Base-by-base conservation (phyloP, 2,888 invertebrate species). In the Unio pictorum region DNA sequence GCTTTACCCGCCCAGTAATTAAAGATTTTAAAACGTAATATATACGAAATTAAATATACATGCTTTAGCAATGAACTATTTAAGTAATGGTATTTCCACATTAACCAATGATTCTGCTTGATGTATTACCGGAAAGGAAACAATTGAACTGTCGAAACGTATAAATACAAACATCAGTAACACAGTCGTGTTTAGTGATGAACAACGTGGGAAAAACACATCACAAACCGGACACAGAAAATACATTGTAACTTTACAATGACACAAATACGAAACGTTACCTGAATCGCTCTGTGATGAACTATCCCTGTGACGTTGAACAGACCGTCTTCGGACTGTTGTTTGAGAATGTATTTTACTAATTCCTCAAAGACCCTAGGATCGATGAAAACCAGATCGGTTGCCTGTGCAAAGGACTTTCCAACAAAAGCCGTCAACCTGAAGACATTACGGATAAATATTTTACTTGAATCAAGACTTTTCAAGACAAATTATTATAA, bases 401-500 rank as follows among this genome's bases (percentile, higher is more conserved):
- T 64, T 17, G 75, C 76, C 88, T 94, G 94, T 64, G 92, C 92
- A 89, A 96, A 95, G 0, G 95, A 93, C 79, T 94, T 93, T 2
- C 94, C 92, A 1, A 95, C 95, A 88, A 96, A 96, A 0, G 96
- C 95, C 4, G 96, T 96, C 71, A 96, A 90, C 95, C 95, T 94
- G 83, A 7, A 74, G 45, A 8, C 26, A n/a, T 11, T n/a, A 23
- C 23, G 3, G 20, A 45, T 11, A 34, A 8, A 34, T 45, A 3
- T 45, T 45, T 11, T 11, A 45, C 45, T 45, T 11, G 3, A 34
- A 15, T 45, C 11, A 45, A 15, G 45, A 15, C 15, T 45, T 45
- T 15, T 15, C 3, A 45, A 45, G 15, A 15, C 8, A 45, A 45
- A 45, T 0, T 11, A 45, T 45, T 15, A 15, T 15, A 0, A 45